phyloP scores from a whole-genome alignment of 2,113 vertebrate genomes.

The Chauna torquata region DNA sequence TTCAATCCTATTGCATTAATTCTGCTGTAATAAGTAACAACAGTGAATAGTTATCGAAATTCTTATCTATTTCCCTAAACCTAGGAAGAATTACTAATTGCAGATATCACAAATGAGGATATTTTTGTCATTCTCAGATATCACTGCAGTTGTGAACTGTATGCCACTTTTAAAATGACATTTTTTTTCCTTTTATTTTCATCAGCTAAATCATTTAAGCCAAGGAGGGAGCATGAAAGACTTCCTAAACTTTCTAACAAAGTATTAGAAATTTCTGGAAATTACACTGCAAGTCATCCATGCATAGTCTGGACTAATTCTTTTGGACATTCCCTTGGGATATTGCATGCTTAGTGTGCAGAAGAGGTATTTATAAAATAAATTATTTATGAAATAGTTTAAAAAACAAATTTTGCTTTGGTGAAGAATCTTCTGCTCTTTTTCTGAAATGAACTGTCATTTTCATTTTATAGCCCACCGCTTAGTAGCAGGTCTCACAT shows the following conservation, averaged over 20 bases:
- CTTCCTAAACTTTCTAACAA: not conserved
- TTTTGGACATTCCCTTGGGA: not conserved
- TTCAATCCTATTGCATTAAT: not conserved
- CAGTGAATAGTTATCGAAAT: not conserved
- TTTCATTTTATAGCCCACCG: not conserved
- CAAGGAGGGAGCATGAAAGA: not conserved
- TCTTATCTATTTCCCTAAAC: not conserved
- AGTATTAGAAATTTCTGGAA: not conserved
- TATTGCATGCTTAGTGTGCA: not conserved
- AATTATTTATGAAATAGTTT: not conserved
- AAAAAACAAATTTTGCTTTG: not conserved
- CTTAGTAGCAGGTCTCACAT: not conserved
- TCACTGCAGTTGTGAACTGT: not conserved
- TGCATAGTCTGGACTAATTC: not conserved
- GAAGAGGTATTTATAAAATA: not conserved
- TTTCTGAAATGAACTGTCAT: not conserved
- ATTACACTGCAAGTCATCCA: rapidly evolving
- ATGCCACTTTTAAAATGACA: not conserved
- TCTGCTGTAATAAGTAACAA: not conserved
- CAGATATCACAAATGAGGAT: not conserved
- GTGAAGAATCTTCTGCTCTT: not conserved
- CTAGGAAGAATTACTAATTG: not conserved
- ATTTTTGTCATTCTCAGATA: not conserved
- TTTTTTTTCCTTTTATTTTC: not conserved
- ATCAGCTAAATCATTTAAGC: not conserved